Conservation (phyloP, 2,888 invertebrate genomes). For the Dascillus cervinus region DNA sequence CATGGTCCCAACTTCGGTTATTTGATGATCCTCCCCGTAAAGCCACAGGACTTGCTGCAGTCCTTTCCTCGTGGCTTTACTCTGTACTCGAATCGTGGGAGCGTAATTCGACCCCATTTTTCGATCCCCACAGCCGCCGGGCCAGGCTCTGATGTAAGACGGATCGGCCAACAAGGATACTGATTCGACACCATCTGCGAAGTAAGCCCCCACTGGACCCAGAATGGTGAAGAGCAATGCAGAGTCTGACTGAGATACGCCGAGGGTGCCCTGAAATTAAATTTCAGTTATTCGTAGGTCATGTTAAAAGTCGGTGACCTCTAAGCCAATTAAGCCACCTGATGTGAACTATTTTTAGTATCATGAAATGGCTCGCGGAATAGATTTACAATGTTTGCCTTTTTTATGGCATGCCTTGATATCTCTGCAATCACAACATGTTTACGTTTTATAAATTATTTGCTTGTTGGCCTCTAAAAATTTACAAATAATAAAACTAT, state of each 20-base stretch:
- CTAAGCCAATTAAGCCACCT: no score
- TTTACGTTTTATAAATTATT: no score
- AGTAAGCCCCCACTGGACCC: slow-evolving; percentile 92
- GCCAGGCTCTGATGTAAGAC: slow-evolving; percentile 77
- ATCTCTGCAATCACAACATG: no score
- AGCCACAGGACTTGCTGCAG: slow-evolving; percentile 96
- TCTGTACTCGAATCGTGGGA: slow-evolving; percentile 78
- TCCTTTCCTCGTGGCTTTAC: slow-evolving; percentile 64
- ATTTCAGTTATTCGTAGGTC: no score
- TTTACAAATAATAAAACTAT: no score
- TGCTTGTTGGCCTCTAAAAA: no score
- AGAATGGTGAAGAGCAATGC: slow-evolving; percentile 87
- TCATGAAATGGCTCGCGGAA: no score
- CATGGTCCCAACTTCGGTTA: slow-evolving; percentile 99
- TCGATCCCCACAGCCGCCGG: slow-evolving; percentile 86
- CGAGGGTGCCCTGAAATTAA: slow-evolving; percentile 71
- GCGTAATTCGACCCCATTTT: slow-evolving; percentile 95
- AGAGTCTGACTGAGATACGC: slow-evolving; percentile 79
- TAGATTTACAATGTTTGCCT: no score
- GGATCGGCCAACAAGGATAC: slow-evolving; percentile 92
- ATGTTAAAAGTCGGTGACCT: no score
- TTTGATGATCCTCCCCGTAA: slow-evolving; percentile 83
- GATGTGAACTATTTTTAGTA: no score
- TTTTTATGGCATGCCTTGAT: no score
- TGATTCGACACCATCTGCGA: slow-evolving; percentile 52